Base-by-base conservation (phyloP, 2,888 invertebrate species). In the Odontocolon sp. region DNA sequence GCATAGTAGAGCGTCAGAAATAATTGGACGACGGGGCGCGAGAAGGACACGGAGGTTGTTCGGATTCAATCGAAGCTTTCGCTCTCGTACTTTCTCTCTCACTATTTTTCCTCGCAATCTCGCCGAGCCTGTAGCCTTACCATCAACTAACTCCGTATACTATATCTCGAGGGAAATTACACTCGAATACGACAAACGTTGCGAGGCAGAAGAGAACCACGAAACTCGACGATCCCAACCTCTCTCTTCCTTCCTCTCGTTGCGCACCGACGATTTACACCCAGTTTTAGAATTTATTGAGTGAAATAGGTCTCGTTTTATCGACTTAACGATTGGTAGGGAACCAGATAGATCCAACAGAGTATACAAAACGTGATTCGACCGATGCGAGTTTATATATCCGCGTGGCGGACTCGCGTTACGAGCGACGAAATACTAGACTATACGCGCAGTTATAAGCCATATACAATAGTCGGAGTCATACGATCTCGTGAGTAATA, bases 11-110 rank as follows among this genome's bases (percentile, higher is more conserved):
- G 81, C 84, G 81, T 83, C 80, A 76, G 83, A 83, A 85, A 87
- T 88, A 88, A 88, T 88, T 88, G 87, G 85, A 86, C 80, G 82
- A 81, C 76, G 79, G 80, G 76, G 79, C 82, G 82, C 77, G 77
- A 81, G 72, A 71, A 80, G 77, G 76, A 78, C 73, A 79, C 73
- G 36, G 59, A 68, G 75, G 73, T 45, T 68, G 63, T 69, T 74
- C 50, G 61, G 70, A 80, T 80, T 80, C 72, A 78, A 78, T 75
- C 77, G 78, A 81, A 69, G 66, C 69, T 59, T 36, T 40, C 54
- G 21, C 36, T 38, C 31, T 69, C 59, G 38, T 26, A 23, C 31
- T 61, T 31, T 3, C 8, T 4, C 38, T 4, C 18, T 57, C 28
- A 23, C 23, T 40, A 31, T 56, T 26, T 64, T 28, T 33, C 36